phyloP scores from a whole-genome alignment of 2,888 invertebrate genomes.

The Scotopteryx bipunctaria region DNA sequence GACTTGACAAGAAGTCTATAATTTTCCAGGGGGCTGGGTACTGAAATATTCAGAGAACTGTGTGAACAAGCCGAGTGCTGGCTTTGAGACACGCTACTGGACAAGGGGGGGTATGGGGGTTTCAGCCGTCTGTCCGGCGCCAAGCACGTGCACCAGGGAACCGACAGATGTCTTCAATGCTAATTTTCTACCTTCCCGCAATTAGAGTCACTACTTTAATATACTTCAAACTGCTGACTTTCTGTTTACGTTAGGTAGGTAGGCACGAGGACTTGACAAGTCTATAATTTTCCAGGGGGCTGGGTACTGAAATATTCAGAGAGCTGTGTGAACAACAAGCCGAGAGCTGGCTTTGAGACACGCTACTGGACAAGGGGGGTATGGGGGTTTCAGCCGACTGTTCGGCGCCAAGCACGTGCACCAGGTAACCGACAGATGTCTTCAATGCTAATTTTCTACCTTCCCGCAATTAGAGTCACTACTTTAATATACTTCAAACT shows the following conservation, averaged over 20 bases:
- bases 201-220: background rate
- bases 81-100: slow-evolving; percentile 32
- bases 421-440: slow-evolving; percentile 59
- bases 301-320: slow-evolving; percentile 73
- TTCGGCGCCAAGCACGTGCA: slow-evolving; percentile 36
- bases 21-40: slow-evolving; percentile 63
- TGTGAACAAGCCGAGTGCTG: slow-evolving; percentile 60
- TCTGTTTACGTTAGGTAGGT: too few species aligned
- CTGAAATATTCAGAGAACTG: slow-evolving; percentile 73
- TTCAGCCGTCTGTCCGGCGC: slow-evolving; percentile 31
- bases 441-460: slow-evolving; percentile 41
- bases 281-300: slow-evolving; percentile 70
- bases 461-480: slow-evolving; percentile 15
- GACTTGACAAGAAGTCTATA: slow-evolving; percentile 61
- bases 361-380: slow-evolving; percentile 36
- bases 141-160: slow-evolving; percentile 47
- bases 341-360: slow-evolving; percentile 42
- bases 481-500: too few species aligned
- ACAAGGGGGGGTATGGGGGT: slow-evolving; percentile 38
- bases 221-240: too few species aligned
- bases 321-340: slow-evolving; percentile 62
- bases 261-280: slow-evolving; percentile 50
- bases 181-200: slow-evolving; percentile 30
- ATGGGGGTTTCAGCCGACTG: slow-evolving; percentile 31
- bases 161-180: slow-evolving; percentile 55